These are phyloP conservation scores for Fratercula arctica DNA, from an alignment of 2,797 vertebrate genomes.

Conservation along the genomic window DNA sequence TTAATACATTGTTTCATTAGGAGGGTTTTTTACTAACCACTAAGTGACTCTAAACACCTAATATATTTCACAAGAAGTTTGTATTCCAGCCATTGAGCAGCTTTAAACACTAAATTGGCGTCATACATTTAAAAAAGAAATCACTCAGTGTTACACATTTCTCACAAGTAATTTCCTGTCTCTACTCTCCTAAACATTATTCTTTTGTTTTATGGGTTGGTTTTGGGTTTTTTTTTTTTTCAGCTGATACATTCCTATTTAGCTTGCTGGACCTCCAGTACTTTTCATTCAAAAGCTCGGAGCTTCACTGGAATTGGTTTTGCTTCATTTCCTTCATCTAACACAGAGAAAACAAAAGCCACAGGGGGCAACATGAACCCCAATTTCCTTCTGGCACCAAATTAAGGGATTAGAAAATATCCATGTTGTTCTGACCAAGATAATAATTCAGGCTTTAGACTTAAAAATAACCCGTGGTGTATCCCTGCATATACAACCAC, in stretches of 20 bases:
- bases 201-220: not conserved
- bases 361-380: not conserved
- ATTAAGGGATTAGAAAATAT: constrained; percentile 47
- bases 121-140: constrained; percentile 51
- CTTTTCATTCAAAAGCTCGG: constrained; percentile 36
- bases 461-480: not conserved
- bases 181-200: constrained; percentile 18
- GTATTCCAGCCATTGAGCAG: constrained; percentile 50
- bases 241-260: constrained; percentile 24
- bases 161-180: constrained; percentile 69
- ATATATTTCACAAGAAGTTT: constrained; percentile 70
- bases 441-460: constrained; percentile 20
- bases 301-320: not conserved
- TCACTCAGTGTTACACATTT: constrained; percentile 45
- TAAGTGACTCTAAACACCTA: constrained; percentile 68
- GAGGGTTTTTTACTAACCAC: constrained; percentile 54
- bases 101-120: constrained; percentile 69
- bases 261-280: not conserved
- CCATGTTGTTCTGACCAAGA: not conserved
- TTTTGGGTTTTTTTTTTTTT: not conserved
- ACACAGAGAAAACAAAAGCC: constrained; percentile 30
- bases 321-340: constrained; percentile 51
- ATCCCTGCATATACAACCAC: not conserved
- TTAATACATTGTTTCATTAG: constrained; percentile 71
- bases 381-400: constrained; percentile 3